phyloP scores from a whole-genome alignment of 1,140 invertebrate genomes.

The Apocrypta bakeri region DNA sequence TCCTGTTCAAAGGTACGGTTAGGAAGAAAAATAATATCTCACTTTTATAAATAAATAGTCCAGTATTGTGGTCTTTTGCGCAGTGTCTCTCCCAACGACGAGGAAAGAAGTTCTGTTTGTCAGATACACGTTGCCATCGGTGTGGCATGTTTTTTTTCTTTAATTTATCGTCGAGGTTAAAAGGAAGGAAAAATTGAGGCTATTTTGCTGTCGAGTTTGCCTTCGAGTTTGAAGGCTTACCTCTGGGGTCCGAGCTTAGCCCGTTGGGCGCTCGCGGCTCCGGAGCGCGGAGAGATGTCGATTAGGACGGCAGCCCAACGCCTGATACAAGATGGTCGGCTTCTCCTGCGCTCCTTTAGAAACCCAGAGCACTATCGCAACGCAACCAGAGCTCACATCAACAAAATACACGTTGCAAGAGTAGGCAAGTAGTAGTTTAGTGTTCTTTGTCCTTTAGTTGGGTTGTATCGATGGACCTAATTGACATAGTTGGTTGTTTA shows the following conservation, averaged over 20 bases:
- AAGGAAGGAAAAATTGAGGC: constrained; percentile 31
- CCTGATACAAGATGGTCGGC: constrained; percentile 77
- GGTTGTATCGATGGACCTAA: neutral
- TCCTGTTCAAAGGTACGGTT: constrained; percentile 15
- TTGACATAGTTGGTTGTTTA: constrained; percentile 2
- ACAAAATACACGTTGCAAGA: constrained; percentile 76
- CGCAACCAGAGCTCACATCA: constrained; percentile 52
- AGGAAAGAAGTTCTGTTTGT: neutral
- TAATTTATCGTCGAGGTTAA: neutral
- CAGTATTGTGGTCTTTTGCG: neutral
- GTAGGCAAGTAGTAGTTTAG: constrained; percentile 67
- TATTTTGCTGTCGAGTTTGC: constrained; percentile 11
- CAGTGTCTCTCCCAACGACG: neutral
- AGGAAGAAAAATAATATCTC: too few relatives aligned
- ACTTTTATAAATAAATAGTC: constrained; percentile 11
- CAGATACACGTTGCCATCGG: neutral
- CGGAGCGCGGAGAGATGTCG: constrained; percentile 72
- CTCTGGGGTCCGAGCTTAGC: constrained; percentile 14
- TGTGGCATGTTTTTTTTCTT: neutral
- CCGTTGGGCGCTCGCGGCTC: constrained; percentile 34
- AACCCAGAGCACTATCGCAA: constrained; percentile 68
- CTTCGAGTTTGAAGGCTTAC: constrained; percentile 30
- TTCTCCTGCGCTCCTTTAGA: constrained; percentile 70
- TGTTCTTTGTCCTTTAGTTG: constrained; percentile 34
- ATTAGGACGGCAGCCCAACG: constrained; percentile 73